Evolutionary conservation across 2,888 invertebrate genomes (phyloP).

Genomic region (Cheiracanthium punctorium): DNA sequence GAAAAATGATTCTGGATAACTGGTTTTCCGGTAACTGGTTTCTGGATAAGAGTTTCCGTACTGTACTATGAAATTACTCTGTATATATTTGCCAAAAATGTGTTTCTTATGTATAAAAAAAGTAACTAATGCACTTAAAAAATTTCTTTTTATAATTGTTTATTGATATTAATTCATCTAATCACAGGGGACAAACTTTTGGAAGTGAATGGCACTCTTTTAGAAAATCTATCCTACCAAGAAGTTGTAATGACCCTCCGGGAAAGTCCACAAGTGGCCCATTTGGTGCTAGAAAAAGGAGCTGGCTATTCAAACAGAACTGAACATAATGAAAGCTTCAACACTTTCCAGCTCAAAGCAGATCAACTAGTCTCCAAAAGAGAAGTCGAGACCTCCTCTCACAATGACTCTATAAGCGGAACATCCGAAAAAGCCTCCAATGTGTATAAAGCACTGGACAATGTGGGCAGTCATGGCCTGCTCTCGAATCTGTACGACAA

Average conservation of each 20-base stretch:
- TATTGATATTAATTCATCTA: no score
- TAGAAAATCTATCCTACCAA: constrained; percentile 76
- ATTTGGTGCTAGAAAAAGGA: constrained; percentile 56
- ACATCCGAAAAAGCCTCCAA: background rate
- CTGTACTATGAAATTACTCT: no score
- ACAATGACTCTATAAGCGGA: background rate
- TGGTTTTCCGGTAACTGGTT: no score
- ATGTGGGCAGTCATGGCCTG: background rate
- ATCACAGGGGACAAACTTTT: constrained; percentile 88
- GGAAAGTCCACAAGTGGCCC: constrained; percentile 53
- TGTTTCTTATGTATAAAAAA: no score
- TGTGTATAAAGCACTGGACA: background rate
- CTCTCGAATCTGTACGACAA: background rate
- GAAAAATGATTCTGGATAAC: no score
- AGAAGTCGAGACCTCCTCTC: background rate
- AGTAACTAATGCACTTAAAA: no score
- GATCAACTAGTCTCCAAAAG: background rate
- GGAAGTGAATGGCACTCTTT: constrained; percentile 90
- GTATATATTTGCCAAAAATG: no score
- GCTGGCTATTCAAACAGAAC: background rate
- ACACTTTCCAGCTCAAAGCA: no score
- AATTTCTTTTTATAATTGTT: no score
- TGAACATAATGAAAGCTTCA: background rate
- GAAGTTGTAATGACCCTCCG: constrained; percentile 57
- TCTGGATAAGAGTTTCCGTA: no score